phyloP scores from a whole-genome alignment of 2,888 invertebrate species.

The Eilema depressum region DNA sequence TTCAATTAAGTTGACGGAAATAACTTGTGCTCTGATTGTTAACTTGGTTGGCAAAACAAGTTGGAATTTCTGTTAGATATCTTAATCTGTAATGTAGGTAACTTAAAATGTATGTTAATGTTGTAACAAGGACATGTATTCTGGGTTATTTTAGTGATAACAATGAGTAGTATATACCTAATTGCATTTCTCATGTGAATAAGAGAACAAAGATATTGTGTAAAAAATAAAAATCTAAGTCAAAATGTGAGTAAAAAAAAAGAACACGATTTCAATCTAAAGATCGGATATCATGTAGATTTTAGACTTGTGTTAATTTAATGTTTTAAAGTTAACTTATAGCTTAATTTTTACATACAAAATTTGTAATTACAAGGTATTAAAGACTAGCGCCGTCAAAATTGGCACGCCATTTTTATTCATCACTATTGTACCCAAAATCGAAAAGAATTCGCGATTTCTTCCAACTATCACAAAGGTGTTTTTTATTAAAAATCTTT shows the following conservation, averaged over 20 bases:
- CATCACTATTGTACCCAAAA: too few relatives aligned
- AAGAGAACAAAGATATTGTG: not conserved
- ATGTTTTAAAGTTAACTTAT: not conserved
- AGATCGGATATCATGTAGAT: too few relatives aligned
- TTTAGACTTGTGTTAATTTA: too few relatives aligned
- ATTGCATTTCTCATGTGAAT: not conserved
- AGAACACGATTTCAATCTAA: not conserved
- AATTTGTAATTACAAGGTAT: not conserved
- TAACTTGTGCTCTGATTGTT: constrained; percentile 55
- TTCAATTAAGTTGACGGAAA: constrained; percentile 64
- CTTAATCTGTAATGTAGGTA: constrained; percentile 15
- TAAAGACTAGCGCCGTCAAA: too few relatives aligned
- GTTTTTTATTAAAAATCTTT: not conserved
- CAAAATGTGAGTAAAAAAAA: not conserved
- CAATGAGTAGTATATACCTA: not conserved
- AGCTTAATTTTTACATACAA: not conserved
- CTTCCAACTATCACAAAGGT: not conserved
- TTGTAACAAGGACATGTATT: not conserved
- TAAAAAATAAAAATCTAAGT: not conserved
- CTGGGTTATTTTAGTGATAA: not conserved
- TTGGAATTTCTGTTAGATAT: constrained; percentile 31
- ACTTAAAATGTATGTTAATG: not conserved
- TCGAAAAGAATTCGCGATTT: not conserved
- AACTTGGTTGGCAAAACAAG: constrained; percentile 37
- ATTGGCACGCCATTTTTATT: too few relatives aligned